Conservation (phyloP, 1,140 invertebrate species). For the Pseudomyrmex dendroicus region DNA sequence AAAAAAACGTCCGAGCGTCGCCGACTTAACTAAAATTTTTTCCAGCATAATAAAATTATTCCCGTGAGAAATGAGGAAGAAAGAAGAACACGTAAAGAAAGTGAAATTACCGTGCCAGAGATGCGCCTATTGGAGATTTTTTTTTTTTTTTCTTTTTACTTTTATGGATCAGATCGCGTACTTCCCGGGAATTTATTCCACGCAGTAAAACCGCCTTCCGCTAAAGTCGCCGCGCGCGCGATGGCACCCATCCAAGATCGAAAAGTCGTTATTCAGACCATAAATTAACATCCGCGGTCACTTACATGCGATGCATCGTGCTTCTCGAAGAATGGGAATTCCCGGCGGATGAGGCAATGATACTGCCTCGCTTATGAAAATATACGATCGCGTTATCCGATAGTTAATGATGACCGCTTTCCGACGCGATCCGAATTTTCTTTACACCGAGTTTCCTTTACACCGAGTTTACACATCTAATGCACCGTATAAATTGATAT, state of each 20-base stretch:
- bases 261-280: slow-evolving; percentile 69
- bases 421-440: background rate
- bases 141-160: slow-evolving; percentile 49
- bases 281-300: slow-evolving; percentile 71
- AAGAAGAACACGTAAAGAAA: slow-evolving; percentile 57
- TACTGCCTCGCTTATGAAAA: slow-evolving; percentile 51
- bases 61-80: slow-evolving; percentile 21
- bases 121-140: slow-evolving; percentile 57
- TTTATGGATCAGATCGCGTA: slow-evolving; percentile 69
- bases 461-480: background rate
- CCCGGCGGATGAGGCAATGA: slow-evolving; percentile 53
- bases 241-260: slow-evolving; percentile 74
- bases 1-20: slow-evolving; percentile 13
- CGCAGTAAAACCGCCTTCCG: slow-evolving; percentile 63
- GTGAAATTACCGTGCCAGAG: slow-evolving; percentile 58
- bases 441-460: background rate
- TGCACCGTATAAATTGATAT: slow-evolving; percentile 18
- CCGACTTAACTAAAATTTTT: slow-evolving; percentile 17
- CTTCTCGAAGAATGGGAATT: slow-evolving; percentile 43
- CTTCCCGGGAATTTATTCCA: slow-evolving; percentile 70
- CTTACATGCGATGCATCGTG: slow-evolving; percentile 56
- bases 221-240: slow-evolving; percentile 47
- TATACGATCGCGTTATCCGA: slow-evolving; percentile 51
- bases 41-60: slow-evolving; percentile 61
- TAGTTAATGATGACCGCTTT: slow-evolving; percentile 46